phyloP scores from a whole-genome alignment of 2,888 invertebrate genomes.

The Prenolepis imparis region DNA sequence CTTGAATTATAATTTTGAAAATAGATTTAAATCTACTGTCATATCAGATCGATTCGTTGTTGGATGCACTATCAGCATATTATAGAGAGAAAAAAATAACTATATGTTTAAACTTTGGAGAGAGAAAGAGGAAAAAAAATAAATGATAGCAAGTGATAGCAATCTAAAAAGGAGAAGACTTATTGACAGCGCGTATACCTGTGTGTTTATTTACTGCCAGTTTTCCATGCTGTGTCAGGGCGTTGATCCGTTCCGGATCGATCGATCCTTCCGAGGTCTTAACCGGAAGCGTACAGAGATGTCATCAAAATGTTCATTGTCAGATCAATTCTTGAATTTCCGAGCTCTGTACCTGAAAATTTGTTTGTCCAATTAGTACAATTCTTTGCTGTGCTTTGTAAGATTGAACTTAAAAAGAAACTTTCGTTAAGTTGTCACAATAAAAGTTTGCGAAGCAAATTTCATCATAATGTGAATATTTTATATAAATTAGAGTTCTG shows the following conservation, averaged over 20 bases:
- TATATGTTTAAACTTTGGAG: background rate
- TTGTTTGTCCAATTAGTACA: background rate
- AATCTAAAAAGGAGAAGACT: background rate
- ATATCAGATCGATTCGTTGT: too few relatives aligned
- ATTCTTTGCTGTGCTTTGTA: background rate
- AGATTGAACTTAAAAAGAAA: background rate
- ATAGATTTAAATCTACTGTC: too few relatives aligned
- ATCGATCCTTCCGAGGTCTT: slow-evolving; percentile 21
- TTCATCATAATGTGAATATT: background rate
- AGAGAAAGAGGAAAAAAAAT: background rate
- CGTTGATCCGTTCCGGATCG: slow-evolving; percentile 30
- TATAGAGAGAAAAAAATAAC: background rate
- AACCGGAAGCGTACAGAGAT: background rate
- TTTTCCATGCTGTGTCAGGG: background rate
- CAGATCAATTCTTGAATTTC: background rate
- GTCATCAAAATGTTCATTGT: background rate
- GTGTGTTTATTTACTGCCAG: slow-evolving; percentile 26
- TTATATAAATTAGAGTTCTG: background rate
- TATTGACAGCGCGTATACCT: slow-evolving; percentile 1
- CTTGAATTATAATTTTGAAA: too few relatives aligned
- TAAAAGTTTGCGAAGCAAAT: background rate
- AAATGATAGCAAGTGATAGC: background rate
- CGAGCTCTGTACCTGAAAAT: background rate
- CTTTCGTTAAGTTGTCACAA: background rate
- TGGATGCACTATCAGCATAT: too few relatives aligned